phyloP scores from a whole-genome alignment of 2,113 vertebrate species.

The Brachirus orientalis region DNA sequence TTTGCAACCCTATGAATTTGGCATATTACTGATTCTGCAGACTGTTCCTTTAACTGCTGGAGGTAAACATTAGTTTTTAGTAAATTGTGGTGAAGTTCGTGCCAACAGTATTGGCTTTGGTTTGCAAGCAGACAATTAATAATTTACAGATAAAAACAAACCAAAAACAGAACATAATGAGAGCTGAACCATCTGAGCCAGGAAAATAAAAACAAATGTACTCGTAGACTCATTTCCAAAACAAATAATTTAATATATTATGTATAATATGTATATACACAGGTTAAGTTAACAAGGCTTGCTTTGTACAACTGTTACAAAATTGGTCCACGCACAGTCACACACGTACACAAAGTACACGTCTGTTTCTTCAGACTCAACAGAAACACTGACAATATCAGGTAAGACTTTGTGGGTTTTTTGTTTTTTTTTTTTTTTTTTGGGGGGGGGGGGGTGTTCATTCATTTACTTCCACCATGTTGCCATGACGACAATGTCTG shows the following conservation, averaged over 20 bases:
- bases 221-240: slow-evolving; percentile 50
- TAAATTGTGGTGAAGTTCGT: too few species aligned
- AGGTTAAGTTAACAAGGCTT: slow-evolving; percentile 80
- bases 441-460: slow-evolving; percentile 17
- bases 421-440: too few species aligned
- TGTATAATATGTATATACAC: slow-evolving; percentile 74
- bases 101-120: too few species aligned
- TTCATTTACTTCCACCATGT: slow-evolving; percentile 1
- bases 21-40: too few species aligned
- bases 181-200: too few species aligned
- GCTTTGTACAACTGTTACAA: slow-evolving; percentile 79
- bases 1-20: too few species aligned
- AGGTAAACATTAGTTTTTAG: too few species aligned
- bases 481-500: slow-evolving; percentile 11
- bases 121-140: too few species aligned
- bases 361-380: slow-evolving; percentile 24
- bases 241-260: slow-evolving; percentile 81
- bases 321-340: slow-evolving; percentile 72
- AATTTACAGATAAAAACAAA: too few species aligned
- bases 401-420: slow-evolving; percentile 52
- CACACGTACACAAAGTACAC: slow-evolving; percentile 55
- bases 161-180: too few species aligned
- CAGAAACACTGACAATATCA: slow-evolving; percentile 18
- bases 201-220: not conserved
- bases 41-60: too few species aligned